phyloP scores from a whole-genome alignment of 1,140 invertebrate genomes.

The Bombus sylvicola region DNA sequence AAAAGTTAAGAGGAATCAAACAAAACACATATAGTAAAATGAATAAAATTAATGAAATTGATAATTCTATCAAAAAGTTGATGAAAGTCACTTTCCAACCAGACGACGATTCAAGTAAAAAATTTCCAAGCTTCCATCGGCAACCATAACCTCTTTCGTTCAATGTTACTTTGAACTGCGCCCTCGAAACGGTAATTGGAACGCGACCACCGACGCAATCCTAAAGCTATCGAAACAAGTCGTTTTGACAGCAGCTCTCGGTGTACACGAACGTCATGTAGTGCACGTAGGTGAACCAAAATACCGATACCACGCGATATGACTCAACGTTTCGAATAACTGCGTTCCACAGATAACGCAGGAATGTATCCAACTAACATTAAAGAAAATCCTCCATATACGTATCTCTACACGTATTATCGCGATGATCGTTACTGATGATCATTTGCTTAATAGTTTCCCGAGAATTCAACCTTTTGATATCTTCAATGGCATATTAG shows the following conservation, averaged over 20 bases:
- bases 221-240: conserved; percentile 8
- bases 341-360: conserved; percentile 62
- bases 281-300: conserved; percentile 42
- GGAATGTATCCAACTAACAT: conserved; percentile 36
- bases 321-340: conserved; percentile 65
- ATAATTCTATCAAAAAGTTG: not conserved
- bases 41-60: not conserved
- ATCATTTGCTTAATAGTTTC: not conserved
- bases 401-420: not conserved
- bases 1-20: not conserved
- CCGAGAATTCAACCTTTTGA: no score
- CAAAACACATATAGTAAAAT: not conserved
- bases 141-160: not conserved
- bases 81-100: no score
- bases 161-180: not conserved
- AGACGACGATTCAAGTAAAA: no score
- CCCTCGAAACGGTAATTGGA: conserved; percentile 19
- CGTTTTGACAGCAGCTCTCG: conserved; percentile 8
- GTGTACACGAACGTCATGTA: not conserved
- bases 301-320: conserved; percentile 58
- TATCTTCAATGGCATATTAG: no score
- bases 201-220: conserved; percentile 3
- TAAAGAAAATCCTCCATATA: not conserved
- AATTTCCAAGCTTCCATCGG: not conserved
- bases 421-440: not conserved